These are phyloP conservation scores for Patella ulyssiponensis DNA, from an alignment of 2,888 invertebrate species.

Conservation along the genomic window DNA sequence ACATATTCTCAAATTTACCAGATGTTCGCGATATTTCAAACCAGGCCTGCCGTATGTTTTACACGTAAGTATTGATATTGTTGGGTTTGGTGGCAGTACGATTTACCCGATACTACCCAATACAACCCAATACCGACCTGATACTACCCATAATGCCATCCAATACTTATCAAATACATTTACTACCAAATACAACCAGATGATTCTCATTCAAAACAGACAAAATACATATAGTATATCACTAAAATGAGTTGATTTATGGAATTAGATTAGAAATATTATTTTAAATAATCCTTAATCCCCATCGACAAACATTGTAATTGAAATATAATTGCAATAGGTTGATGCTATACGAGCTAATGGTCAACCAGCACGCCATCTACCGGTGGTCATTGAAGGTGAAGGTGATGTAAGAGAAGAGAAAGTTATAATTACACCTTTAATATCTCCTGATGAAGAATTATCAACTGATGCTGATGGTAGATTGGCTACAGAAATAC, in stretches of 20 bases:
- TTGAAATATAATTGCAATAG: slow-evolving; percentile 12
- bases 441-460: slow-evolving; percentile 14
- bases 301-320: too few relatives aligned
- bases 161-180: too few relatives aligned
- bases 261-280: too few relatives aligned
- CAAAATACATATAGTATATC: too few relatives aligned
- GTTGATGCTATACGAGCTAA: slow-evolving; percentile 39
- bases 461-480: slow-evolving; percentile 35
- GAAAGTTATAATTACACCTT: slow-evolving; percentile 12
- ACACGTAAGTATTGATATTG: slow-evolving; percentile 35
- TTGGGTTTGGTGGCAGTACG: too few relatives aligned
- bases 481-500: slow-evolving; percentile 27
- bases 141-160: too few relatives aligned
- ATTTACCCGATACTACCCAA: too few relatives aligned
- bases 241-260: too few relatives aligned
- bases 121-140: too few relatives aligned
- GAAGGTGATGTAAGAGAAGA: slow-evolving; percentile 24
- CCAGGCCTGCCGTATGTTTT: slow-evolving; percentile 51
- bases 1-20: slow-evolving; percentile 44
- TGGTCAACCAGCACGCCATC: slow-evolving; percentile 29
- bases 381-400: slow-evolving; percentile 33
- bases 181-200: too few relatives aligned
- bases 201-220: too few relatives aligned
- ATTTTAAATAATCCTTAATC: too few relatives aligned
- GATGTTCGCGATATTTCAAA: slow-evolving; percentile 50